Conservation (phyloP, 2,797 vertebrate species). For the Sebastes alutus region DNA sequence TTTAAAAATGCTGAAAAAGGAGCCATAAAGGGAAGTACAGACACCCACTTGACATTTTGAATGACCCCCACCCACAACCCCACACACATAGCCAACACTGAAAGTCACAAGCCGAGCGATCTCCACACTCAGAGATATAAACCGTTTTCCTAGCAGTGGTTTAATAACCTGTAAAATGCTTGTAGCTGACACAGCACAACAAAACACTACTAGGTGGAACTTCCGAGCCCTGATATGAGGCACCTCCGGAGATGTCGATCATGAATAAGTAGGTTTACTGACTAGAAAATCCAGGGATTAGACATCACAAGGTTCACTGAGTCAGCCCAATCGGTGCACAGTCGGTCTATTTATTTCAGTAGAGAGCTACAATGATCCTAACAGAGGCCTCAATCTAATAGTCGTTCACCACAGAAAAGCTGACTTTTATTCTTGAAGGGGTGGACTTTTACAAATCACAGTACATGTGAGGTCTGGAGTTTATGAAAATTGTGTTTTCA, state of each 20-base stretch:
- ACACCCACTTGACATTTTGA: constrained; percentile 52
- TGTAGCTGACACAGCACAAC: constrained; percentile 19
- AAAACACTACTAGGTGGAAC: constrained; percentile 35
- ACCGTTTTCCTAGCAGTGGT: constrained; percentile 16
- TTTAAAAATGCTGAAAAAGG: constrained; percentile 20
- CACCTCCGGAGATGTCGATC: constrained; percentile 54
- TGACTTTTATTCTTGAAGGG: background rate
- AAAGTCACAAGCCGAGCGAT: constrained; percentile 13
- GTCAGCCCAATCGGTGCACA: constrained; percentile 66
- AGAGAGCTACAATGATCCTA: constrained; percentile 55
- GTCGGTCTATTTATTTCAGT: constrained; percentile 55
- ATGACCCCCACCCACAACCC: constrained; percentile 39
- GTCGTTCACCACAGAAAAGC: background rate
- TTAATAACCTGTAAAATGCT: constrained; percentile 48
- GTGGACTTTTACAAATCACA: background rate
- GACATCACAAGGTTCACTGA: constrained; percentile 74
- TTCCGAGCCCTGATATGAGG: constrained; percentile 21
- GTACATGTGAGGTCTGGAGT: background rate
- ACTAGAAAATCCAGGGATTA: constrained; percentile 82
- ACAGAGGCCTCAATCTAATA: constrained; percentile 11
- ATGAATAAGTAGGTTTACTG: constrained; percentile 73
- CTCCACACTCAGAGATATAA: constrained; percentile 42
- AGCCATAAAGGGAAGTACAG: constrained; percentile 17
- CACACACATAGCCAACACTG: constrained; percentile 13
- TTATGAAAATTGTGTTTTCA: background rate